phyloP scores from a whole-genome alignment of 2,797 vertebrate genomes.

The Limnodromus scolopaceus region DNA sequence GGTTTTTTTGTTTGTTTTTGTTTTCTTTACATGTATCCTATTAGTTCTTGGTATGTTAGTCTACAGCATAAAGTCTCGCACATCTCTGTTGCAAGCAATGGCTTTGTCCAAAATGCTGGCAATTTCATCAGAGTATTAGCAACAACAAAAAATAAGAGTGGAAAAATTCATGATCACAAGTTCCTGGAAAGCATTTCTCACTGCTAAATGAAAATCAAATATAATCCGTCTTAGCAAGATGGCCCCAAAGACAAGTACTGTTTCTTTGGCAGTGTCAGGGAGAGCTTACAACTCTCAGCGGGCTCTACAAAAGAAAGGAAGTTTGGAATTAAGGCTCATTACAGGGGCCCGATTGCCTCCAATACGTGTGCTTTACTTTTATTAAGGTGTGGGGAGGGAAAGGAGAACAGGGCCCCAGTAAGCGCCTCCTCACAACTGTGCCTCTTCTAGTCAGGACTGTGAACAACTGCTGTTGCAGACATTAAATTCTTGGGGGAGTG shows the following conservation, averaged over 20 bases:
- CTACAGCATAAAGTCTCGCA: neutral
- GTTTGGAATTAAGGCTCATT: conserved; percentile 55
- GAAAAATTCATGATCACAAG: neutral
- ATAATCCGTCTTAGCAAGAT: neutral
- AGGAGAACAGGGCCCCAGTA: neutral
- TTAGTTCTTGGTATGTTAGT: neutral
- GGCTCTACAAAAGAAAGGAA: conserved; percentile 47
- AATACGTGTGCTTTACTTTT: neutral
- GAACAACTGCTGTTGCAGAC: neutral
- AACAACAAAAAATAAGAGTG: neutral
- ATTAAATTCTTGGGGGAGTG: accelerated
- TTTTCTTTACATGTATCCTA: neutral
- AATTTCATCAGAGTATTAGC: neutral
- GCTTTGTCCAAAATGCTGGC: neutral
- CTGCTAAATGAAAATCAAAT: neutral
- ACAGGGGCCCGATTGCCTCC: neutral
- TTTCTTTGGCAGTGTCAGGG: neutral
- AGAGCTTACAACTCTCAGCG: neutral
- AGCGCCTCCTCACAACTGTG: neutral
- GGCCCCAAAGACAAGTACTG: neutral
- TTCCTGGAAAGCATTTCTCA: neutral
- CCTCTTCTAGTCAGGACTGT: neutral
- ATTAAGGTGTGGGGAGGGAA: neutral
- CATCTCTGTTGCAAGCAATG: neutral
- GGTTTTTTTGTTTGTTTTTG: neutral